Conservation (phyloP, 2,888 invertebrate genomes). For the Drosophila koepferae region DNA sequence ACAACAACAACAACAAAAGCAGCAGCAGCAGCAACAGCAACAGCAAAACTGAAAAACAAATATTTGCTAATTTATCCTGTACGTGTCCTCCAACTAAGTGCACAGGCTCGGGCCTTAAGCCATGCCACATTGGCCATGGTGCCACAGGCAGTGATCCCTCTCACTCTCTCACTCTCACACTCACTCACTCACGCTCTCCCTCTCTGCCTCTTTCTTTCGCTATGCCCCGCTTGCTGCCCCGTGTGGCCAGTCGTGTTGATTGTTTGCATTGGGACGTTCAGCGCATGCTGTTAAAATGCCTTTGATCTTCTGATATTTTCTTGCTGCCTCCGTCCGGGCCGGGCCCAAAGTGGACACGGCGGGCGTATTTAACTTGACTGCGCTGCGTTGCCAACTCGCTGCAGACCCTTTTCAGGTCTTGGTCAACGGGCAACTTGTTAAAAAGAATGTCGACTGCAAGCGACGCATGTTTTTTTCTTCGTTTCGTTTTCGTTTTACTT, state of each 20-base stretch:
- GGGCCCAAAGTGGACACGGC: conserved; percentile 66
- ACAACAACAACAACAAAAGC: conserved; percentile 21
- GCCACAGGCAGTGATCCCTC: conserved; percentile 36
- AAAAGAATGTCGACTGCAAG: conserved; percentile 77
- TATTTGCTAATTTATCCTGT: conserved; percentile 83
- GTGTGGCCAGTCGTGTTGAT: conserved; percentile 74
- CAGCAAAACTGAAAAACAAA: conserved; percentile 69
- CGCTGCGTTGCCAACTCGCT: conserved; percentile 31
- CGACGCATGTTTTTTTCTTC: conserved; percentile 67
- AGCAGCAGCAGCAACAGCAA: conserved; percentile 27
- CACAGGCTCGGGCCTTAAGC: conserved; percentile 69
- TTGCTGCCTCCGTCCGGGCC: conserved; percentile 36
- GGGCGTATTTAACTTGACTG: conserved; percentile 80
- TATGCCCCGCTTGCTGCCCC: conserved; percentile 24
- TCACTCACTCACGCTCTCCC: neutral
- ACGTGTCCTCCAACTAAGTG: conserved; percentile 81
- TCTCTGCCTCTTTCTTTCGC: neutral
- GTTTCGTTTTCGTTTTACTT: conserved; percentile 8
- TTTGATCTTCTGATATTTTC: conserved; percentile 83
- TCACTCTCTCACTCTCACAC: neutral
- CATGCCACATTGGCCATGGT: conserved; percentile 53
- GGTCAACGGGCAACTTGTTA: conserved; percentile 71
- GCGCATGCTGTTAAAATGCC: conserved; percentile 79
- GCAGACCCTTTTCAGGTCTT: conserved; percentile 67
- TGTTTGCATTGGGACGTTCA: conserved; percentile 76